Base-by-base conservation (phyloP, 2,113 vertebrate species). In the Cyanoramphus novaezelandiae region DNA sequence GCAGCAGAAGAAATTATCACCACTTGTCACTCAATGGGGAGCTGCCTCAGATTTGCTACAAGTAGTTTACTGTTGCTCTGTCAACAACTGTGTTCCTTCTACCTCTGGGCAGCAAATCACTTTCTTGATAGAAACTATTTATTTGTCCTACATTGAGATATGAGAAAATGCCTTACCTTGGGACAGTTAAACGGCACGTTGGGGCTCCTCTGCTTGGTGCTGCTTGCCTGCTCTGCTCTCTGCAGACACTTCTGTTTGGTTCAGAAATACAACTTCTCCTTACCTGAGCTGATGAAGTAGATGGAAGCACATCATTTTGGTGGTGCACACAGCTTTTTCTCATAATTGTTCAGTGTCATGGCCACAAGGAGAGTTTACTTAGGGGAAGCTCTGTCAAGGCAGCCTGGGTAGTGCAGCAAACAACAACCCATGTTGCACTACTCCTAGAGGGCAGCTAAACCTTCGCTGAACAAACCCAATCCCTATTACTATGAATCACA, bases 201-300 rank as follows among this genome's bases (percentile, higher is more conserved):
- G 0, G 4, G 49, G 67, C 37, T 82, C 9, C 20, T 17, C 37
- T 1, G 2, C 2, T 0, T 0, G 0, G 9, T 70, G 37, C 53
- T 50, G 64, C 31, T 62, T 13, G 1, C 37, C 44, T 21, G 3
- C 67, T 55, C 76, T 13, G 43, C 57, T 55, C 50, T 33, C 82
- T 18, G 3, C 4, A 10, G 27, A 24, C 59, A 49, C 44, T 52
- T 78, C 18, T 20, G 17, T 6, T 60, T 84, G 60, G 23, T 67
- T 64, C 88, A 84, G 77, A 11, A 91, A 72, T 13, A 67, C 0
- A 3, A 14, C 0, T 0, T 33, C 23, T 80, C 50, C 27, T 59
- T 27, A 43, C 24, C 65, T 64, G 49, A 82, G 53, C 27, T n/a
- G 21, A 68, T 1, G 1, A 44, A 82, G 18, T 2, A 60, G 57